These are phyloP conservation scores for Nemotelus pantherinus DNA, from an alignment of 2,888 invertebrate species.

Conservation along the genomic window DNA sequence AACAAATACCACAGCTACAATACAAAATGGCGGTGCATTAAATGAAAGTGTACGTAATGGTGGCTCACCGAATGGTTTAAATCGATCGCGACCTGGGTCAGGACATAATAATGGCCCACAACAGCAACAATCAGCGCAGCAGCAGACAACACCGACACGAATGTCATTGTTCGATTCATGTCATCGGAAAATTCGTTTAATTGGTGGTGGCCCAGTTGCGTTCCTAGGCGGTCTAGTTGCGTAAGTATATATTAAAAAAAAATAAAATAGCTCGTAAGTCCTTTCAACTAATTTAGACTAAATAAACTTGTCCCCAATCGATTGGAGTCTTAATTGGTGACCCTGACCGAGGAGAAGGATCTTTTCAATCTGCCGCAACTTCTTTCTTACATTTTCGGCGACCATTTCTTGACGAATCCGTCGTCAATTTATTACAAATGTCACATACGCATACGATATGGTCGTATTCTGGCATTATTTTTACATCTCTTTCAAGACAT, in stretches of 20 bases:
- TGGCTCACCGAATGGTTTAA: constrained; percentile 38
- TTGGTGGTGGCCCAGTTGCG: constrained; percentile 74
- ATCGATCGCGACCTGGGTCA: constrained; percentile 29
- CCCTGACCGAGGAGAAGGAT: too few relatives aligned
- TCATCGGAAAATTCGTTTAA: constrained; percentile 77
- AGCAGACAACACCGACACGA: constrained; percentile 66
- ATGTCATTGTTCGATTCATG: constrained; percentile 77
- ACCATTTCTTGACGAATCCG: too few relatives aligned
- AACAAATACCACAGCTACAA: constrained; percentile 52
- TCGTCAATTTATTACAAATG: too few relatives aligned
- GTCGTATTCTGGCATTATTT: too few relatives aligned
- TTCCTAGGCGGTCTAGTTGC: constrained; percentile 76
- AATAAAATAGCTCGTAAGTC: too few relatives aligned
- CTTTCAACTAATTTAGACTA: too few relatives aligned
- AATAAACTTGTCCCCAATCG: too few relatives aligned
- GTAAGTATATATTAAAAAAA: constrained; percentile 72
- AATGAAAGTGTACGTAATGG: constrained; percentile 31
- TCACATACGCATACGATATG: too few relatives aligned
- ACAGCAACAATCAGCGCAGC: constrained; percentile 50
- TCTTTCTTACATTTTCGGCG: too few relatives aligned
- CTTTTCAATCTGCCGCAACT: too few relatives aligned
- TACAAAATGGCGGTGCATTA: constrained; percentile 39
- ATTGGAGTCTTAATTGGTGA: too few relatives aligned
- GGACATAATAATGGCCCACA: constrained; percentile 29
- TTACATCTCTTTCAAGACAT: too few relatives aligned